Percentiles rank a stretch among this genome's conserved stretches.
phyloP scores from a whole-genome alignment of 1,140 invertebrate species.

The Drosophila nasuta region DNA sequence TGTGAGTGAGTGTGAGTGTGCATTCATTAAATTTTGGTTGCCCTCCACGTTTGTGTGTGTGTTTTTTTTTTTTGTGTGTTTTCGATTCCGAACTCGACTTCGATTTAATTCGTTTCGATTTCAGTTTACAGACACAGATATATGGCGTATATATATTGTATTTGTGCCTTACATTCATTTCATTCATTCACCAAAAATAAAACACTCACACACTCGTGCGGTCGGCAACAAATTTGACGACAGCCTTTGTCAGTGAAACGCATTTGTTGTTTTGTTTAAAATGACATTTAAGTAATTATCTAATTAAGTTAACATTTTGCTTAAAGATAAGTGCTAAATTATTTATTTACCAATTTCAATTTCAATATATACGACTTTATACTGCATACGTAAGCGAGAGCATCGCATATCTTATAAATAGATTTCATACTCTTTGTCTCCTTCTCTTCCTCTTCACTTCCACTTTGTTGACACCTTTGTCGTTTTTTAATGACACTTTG shows the following conservation, averaged over 20 bases:
- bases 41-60: conserved; percentile 50
- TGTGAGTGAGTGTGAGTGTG: conserved; percentile 28
- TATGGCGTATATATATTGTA: conserved; percentile 10
- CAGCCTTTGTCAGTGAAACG: conserved; percentile 52
- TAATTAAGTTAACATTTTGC: conserved; percentile 84
- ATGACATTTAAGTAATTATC: conserved; percentile 83
- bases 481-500: not conserved
- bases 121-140: conserved; percentile 17
- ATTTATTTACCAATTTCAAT: conserved; percentile 75
- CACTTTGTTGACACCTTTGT: conserved; percentile 3
- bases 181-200: conserved; percentile 55
- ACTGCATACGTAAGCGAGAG: not conserved
- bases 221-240: conserved; percentile 57
- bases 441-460: not conserved
- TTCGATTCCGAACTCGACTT: conserved; percentile 40
- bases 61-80: not conserved
- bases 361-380: conserved; percentile 51
- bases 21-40: conserved; percentile 73
- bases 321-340: conserved; percentile 83
- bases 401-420: conserved; percentile 1
- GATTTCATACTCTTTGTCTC: not conserved
- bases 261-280: conserved; percentile 78
- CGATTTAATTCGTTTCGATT: conserved; percentile 60
- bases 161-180: conserved; percentile 47
- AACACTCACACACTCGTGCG: conserved; percentile 22